A percentile compares a stretch with the other conserved stretches of the same genome.
Evolutionary conservation across 2,113 vertebrate genomes (phyloP).

Genomic region (Peucedramus taeniatus): DNA sequence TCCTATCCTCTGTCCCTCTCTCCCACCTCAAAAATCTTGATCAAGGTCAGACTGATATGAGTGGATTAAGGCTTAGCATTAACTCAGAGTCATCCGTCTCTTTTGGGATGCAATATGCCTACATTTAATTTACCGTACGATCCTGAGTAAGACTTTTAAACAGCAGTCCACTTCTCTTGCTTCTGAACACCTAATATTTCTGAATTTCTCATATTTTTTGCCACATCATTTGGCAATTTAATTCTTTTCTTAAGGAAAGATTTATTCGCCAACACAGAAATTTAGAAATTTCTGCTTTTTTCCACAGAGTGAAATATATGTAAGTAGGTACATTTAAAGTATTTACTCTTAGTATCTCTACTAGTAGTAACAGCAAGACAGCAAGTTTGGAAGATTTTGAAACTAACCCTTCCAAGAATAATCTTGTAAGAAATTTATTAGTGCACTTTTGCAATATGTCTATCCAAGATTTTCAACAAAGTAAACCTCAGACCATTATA

Average conservation of each 20-base stretch:
- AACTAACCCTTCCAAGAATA: background rate
- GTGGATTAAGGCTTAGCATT: background rate
- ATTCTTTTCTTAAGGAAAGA: background rate
- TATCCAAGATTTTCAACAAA: background rate
- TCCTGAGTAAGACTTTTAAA: background rate
- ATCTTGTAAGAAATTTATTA: background rate
- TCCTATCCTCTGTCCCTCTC: background rate
- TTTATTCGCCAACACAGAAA: background rate
- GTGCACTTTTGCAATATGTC: background rate
- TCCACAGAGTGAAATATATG: background rate
- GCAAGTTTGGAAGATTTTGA: background rate
- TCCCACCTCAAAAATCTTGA: background rate
- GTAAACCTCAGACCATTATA: background rate
- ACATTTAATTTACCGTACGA: background rate
- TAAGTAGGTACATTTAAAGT: background rate
- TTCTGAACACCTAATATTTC: background rate
- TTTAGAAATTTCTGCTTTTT: fast-evolving
- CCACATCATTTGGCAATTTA: background rate
- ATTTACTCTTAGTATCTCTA: background rate
- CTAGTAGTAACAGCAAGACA: background rate
- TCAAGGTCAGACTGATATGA: background rate
- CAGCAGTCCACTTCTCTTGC: background rate
- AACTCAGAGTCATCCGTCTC: background rate
- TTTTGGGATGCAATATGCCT: background rate
- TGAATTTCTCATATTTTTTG: background rate